phyloP scores from a whole-genome alignment of 2,113 vertebrate genomes.

The Clarias batrachus region DNA sequence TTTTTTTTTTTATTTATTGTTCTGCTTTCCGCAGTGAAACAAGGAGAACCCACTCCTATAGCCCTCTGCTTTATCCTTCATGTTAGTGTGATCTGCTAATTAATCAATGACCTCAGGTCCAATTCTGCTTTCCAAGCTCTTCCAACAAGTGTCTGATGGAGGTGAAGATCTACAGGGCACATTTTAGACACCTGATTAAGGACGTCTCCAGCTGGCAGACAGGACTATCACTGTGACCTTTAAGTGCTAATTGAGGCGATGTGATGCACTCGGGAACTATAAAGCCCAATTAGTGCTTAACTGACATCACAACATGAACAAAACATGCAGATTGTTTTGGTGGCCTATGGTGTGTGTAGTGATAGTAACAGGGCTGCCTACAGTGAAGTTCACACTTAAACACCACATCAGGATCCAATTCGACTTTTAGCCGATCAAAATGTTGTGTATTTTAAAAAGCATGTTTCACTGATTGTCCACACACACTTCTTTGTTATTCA shows the following conservation, averaged over 20 bases:
- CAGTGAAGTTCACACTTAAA: constrained; percentile 1
- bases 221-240: constrained; percentile 8
- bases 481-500: background rate
- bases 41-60: constrained; percentile 36
- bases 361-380: background rate
- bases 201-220: background rate
- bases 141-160: constrained; percentile 43
- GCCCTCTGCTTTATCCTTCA: constrained; percentile 45
- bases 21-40: constrained; percentile 38
- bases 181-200: constrained; percentile 17
- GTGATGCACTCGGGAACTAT: constrained; percentile 27
- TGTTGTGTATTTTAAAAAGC: background rate
- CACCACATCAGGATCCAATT: background rate
- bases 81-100: constrained; percentile 58
- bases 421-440: background rate
- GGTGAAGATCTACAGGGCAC: background rate
- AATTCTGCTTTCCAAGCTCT: constrained; percentile 50
- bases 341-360: background rate
- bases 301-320: constrained; percentile 17
- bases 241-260: constrained; percentile 12
- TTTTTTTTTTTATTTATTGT: constrained; percentile 48
- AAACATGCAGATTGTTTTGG: constrained; percentile 18
- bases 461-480: background rate
- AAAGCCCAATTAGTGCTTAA: constrained; percentile 25
- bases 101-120: constrained; percentile 57